Conservation (phyloP, 2,888 invertebrate genomes). For the Synanthedon vespiformis region DNA sequence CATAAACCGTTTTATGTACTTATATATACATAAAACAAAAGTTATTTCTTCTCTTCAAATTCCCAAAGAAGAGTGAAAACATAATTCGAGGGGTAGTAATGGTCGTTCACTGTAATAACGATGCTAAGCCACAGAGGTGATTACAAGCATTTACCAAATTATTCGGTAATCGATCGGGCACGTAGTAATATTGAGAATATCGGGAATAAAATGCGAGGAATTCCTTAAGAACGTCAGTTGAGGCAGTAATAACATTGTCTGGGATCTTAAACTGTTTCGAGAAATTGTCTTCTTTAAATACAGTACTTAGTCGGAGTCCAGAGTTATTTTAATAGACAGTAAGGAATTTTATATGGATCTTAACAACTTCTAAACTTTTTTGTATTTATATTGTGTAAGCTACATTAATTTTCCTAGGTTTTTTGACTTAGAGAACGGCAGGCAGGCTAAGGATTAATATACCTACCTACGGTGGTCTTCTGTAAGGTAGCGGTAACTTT, state of each 20-base stretch:
- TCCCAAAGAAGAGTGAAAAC: constrained; percentile 9
- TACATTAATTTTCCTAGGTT: too few relatives aligned
- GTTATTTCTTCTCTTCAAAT: constrained; percentile 11
- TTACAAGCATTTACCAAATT: constrained; percentile 63
- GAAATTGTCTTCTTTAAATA: constrained; percentile 26
- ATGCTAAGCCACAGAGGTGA: constrained; percentile 51
- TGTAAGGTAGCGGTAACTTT: too few relatives aligned
- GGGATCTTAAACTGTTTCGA: constrained; percentile 7
- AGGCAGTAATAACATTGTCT: constrained; percentile 18
- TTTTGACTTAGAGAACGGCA: too few relatives aligned
- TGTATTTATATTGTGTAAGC: too few relatives aligned
- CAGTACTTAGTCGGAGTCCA: constrained; percentile 9
- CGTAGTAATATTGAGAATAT: constrained; percentile 37
- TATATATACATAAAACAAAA: neutral
- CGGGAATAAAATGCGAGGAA: constrained; percentile 27
- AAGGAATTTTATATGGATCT: too few relatives aligned
- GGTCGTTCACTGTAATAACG: constrained; percentile 47
- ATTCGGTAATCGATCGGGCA: constrained; percentile 51
- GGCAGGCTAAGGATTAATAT: too few relatives aligned
- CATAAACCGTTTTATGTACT: too few relatives aligned
- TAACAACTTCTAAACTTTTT: too few relatives aligned
- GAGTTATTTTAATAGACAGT: constrained; percentile 4
- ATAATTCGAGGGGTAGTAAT: constrained; percentile 27
- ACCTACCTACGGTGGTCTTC: too few relatives aligned
- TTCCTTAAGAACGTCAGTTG: constrained; percentile 25